Evolutionary conservation across 2,113 vertebrate species (phyloP).

Genomic region (Fukomys damarensis): DNA sequence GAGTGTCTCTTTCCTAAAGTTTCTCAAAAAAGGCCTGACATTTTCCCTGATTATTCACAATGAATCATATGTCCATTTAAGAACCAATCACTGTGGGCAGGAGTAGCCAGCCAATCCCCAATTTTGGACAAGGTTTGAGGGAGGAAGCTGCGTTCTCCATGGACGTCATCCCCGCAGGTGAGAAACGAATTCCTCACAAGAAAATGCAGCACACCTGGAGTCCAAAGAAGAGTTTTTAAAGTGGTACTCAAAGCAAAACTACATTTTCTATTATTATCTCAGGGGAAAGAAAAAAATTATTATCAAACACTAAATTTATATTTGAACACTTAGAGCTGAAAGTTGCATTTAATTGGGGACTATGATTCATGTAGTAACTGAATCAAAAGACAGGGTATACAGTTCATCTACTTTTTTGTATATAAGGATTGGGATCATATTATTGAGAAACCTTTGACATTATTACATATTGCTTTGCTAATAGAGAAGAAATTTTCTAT

Average conservation of each 20-base stretch:
- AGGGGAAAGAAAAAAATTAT: not conserved
- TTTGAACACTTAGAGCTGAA: not conserved
- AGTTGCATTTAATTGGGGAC: not conserved
- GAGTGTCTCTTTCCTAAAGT: not conserved
- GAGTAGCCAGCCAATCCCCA: not conserved
- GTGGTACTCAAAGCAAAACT: not conserved
- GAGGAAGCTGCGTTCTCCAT: not conserved
- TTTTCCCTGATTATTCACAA: constrained; percentile 10
- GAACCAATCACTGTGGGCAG: not conserved
- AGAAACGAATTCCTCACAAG: not conserved
- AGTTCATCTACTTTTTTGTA: not conserved
- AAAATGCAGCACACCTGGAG: not conserved
- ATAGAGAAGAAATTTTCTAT: not conserved
- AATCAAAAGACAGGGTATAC: not conserved
- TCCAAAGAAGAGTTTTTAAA: not conserved
- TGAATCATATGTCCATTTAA: not conserved
- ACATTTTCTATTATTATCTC: not conserved
- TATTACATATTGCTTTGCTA: not conserved
- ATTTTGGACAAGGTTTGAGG: not conserved
- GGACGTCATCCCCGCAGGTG: not conserved
- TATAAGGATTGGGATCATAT: not conserved
- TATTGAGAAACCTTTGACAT: not conserved
- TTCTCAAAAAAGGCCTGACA: not conserved
- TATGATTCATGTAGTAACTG: not conserved
- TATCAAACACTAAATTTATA: not conserved